phyloP scores from a whole-genome alignment of 1,140 invertebrate species.

The Zaprionus taronus region DNA sequence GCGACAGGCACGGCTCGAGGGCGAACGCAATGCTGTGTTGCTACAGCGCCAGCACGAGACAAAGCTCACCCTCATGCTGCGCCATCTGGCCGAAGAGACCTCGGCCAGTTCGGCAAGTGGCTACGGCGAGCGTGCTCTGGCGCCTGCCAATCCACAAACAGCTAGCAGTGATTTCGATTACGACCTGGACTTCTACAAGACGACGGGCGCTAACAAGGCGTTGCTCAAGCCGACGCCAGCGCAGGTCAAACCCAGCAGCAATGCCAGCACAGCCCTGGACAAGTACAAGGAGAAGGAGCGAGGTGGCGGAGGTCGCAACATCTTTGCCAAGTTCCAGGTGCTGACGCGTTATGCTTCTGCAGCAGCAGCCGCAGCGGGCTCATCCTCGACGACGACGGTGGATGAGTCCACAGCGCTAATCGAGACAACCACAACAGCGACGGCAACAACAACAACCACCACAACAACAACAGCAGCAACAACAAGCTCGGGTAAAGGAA shows the following conservation, averaged over 20 bases:
- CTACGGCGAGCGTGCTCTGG: conserved; percentile 66
- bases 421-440: conserved; percentile 63
- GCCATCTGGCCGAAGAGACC: conserved; percentile 87
- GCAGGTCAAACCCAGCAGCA: conserved; percentile 51
- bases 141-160: conserved; percentile 22
- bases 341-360: conserved; percentile 76
- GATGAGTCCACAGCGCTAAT: conserved; percentile 70
- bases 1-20: conserved; percentile 86
- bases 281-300: conserved; percentile 83
- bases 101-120: conserved; percentile 79
- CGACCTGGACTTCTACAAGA: conserved; percentile 78
- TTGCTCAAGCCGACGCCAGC: conserved; percentile 52
- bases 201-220: conserved; percentile 43
- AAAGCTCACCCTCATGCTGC: conserved; percentile 86
- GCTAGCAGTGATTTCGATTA: conserved; percentile 69
- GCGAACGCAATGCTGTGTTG: conserved; percentile 86
- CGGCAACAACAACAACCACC: conserved; percentile 47
- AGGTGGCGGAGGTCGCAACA: conserved; percentile 67
- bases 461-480: conserved; percentile 48
- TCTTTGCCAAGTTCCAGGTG: conserved; percentile 83
- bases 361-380: conserved; percentile 60
- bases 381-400: conserved; percentile 60
- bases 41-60: conserved; percentile 87
- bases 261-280: conserved; percentile 55
- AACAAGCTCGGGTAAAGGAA: conserved; percentile 23